Base-by-base conservation (phyloP, 2,888 invertebrate species). In the Drosophila sordidula region DNA sequence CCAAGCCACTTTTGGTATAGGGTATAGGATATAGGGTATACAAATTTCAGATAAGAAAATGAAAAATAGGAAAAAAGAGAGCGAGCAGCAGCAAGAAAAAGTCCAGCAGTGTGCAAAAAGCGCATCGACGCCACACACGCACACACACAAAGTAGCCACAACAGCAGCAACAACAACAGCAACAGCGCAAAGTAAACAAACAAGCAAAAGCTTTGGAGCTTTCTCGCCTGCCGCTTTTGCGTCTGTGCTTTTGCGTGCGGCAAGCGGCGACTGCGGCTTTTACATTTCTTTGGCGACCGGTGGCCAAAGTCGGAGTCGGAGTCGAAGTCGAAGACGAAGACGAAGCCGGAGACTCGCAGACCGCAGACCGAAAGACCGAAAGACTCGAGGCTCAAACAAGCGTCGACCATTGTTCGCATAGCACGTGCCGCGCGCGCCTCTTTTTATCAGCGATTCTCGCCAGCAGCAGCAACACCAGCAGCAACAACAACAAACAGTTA, bases 351-450 rank as follows among this genome's bases (percentile, higher is more conserved):
- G 52, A 63, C 76, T 75, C 57, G 44, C 26, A 50, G 61, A 59
- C 62, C 44, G 59, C 52, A 58, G 59, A 57, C 68, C 51, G 32
- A 50, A 64, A 58, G 47, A 57, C 68, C 51, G 29, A 50, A 64
- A 58, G 47, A 69, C 41, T 41, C 70, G 75, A 59, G 72, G 69
- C 82, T 91, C 89, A 91, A 91, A 91, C 82, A 88, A 78, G 87
- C 78, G 78, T 78, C 88, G 91, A 90, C 90, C 90, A 91, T 90
- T 91, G 92, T 90, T 91, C 87, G 89, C 87, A 83, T 79, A 87
- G 89, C 92, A 92, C 91, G 91, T 90, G 90, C 82, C 79, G 70
- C 71, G 75, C 75, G 70, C 66, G 61, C 36, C 34, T 72, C 46
- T 68, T 52, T 70, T 71, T 34, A 56, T 47, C 58, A 41, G 25